phyloP scores from a whole-genome alignment of 2,797 vertebrate genomes.

The Xenentodon cancila region DNA sequence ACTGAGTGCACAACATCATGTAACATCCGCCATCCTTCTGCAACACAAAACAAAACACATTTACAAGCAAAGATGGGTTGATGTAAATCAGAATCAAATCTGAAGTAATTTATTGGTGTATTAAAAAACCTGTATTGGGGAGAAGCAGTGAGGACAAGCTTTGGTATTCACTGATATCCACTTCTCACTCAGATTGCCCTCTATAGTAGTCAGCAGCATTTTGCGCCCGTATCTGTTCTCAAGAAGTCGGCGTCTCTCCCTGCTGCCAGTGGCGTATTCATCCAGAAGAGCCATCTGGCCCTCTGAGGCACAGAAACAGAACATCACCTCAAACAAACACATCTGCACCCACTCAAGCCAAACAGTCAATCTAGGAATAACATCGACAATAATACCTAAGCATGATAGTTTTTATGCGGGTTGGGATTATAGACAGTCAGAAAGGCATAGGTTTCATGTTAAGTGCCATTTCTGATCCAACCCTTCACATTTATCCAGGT shows the following conservation, averaged over 20 bases:
- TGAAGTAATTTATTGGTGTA: background rate
- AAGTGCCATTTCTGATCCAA: too few species aligned
- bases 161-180: slow-evolving; percentile 86
- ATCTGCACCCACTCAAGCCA: background rate
- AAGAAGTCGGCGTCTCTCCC: slow-evolving; percentile 74
- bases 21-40: slow-evolving; percentile 89
- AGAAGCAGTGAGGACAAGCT: slow-evolving; percentile 84
- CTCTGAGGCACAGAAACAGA: slow-evolving; percentile 65
- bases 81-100: background rate
- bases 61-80: background rate
- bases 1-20: slow-evolving; percentile 82
- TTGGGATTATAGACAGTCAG: too few species aligned
- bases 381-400: too few species aligned
- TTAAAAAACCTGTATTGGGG: slow-evolving; percentile 82
- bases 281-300: slow-evolving; percentile 79
- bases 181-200: slow-evolving; percentile 72
- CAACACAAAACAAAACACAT: slow-evolving; percentile 18
- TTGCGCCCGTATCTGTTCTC: slow-evolving; percentile 81
- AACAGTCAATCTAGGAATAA: background rate
- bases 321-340: background rate
- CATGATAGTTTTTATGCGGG: too few species aligned
- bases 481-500: too few species aligned
- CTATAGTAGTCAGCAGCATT: slow-evolving; percentile 64
- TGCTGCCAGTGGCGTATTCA: slow-evolving; percentile 81
- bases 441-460: too few species aligned